Conservation (phyloP, 2,113 vertebrate genomes). For the Mugil cephalus region DNA sequence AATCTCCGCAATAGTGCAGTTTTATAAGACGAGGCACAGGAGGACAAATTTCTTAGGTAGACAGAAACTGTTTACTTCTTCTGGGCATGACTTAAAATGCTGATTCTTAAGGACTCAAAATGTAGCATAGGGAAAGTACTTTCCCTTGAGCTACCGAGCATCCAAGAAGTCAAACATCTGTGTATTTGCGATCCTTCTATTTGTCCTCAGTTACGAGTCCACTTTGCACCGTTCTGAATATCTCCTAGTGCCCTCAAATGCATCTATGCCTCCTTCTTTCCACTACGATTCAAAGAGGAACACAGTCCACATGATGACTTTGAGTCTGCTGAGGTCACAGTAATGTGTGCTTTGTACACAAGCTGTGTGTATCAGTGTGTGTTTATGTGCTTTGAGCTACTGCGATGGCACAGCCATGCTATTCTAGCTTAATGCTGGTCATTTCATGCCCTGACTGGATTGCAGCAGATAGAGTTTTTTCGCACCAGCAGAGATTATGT, state of each 20-base stretch:
- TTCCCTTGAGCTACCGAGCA: slow-evolving; percentile 33
- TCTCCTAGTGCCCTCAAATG: slow-evolving; percentile 25
- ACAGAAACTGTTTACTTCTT: slow-evolving; percentile 48
- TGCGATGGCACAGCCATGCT: slow-evolving; percentile 55
- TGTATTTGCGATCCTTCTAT: slow-evolving; percentile 46
- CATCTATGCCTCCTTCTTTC: slow-evolving; percentile 28
- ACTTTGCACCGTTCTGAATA: slow-evolving; percentile 29
- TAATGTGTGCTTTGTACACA: slow-evolving; percentile 35
- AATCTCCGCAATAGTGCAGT: slow-evolving; percentile 29
- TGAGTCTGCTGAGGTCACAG: slow-evolving; percentile 47
- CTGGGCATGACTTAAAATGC: slow-evolving; percentile 21
- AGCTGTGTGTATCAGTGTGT: slow-evolving; percentile 44
- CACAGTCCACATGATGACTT: slow-evolving; percentile 42
- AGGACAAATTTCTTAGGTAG: slow-evolving; percentile 31
- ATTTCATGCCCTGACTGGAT: slow-evolving; percentile 80
- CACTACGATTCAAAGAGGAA: slow-evolving; percentile 53
- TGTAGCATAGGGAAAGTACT: slow-evolving; percentile 17
- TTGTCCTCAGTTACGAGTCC: slow-evolving; percentile 46
- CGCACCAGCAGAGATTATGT: slow-evolving; percentile 68
- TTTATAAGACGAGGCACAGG: slow-evolving; percentile 25
- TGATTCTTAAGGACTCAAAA: slow-evolving; percentile 48
- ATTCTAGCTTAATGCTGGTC: slow-evolving; percentile 74
- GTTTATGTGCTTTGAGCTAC: slow-evolving; percentile 46
- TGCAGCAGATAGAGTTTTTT: slow-evolving; percentile 73
- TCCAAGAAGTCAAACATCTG: slow-evolving; percentile 34